Percentiles rank a stretch among this genome's conserved stretches.
These are phyloP conservation scores for Myiagra hebetior DNA, from an alignment of 2,113 vertebrate species.

Conservation along the genomic window DNA sequence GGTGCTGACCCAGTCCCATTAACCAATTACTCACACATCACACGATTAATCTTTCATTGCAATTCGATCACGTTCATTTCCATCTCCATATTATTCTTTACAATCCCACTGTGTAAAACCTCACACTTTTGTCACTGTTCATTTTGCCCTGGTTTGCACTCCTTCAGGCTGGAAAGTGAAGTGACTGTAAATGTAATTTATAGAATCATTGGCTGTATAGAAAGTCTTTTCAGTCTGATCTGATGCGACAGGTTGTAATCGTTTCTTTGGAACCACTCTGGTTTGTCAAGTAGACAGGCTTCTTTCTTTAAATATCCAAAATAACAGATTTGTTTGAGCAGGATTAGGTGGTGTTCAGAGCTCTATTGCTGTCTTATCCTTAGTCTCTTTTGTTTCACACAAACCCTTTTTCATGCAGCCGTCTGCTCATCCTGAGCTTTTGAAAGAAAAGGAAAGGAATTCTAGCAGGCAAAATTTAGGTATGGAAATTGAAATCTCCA, in stretches of 20 bases:
- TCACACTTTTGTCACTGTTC: slow-evolving; percentile 49
- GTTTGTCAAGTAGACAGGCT: slow-evolving; percentile 22
- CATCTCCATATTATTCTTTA: slow-evolving; percentile 58
- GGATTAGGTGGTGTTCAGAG: slow-evolving; percentile 1
- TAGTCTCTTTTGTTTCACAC: slow-evolving; percentile 26
- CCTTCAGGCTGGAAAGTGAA: slow-evolving; percentile 43
- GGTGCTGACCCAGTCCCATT: slow-evolving; percentile 70
- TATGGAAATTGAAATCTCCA: background rate
- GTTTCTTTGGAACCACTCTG: background rate
- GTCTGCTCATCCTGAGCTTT: background rate
- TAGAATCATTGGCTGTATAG: slow-evolving; percentile 10
- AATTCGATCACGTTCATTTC: slow-evolving; percentile 50
- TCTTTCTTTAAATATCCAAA: slow-evolving; percentile 49
- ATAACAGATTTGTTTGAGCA: slow-evolving; percentile 53
- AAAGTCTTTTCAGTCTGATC: slow-evolving; percentile 30
- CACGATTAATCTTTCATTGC: slow-evolving; percentile 73
- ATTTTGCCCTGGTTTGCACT: slow-evolving; percentile 4
- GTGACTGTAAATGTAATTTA: slow-evolving; percentile 51
- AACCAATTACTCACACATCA: slow-evolving; percentile 68
- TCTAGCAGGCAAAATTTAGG: background rate
- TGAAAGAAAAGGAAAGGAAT: background rate
- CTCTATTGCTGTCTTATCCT: background rate
- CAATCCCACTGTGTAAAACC: slow-evolving; percentile 34
- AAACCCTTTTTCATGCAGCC: background rate
- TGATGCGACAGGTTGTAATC: background rate